These are phyloP conservation scores for Corythaixoides concolor DNA, from an alignment of 2,113 vertebrate species.

Conservation along the genomic window DNA sequence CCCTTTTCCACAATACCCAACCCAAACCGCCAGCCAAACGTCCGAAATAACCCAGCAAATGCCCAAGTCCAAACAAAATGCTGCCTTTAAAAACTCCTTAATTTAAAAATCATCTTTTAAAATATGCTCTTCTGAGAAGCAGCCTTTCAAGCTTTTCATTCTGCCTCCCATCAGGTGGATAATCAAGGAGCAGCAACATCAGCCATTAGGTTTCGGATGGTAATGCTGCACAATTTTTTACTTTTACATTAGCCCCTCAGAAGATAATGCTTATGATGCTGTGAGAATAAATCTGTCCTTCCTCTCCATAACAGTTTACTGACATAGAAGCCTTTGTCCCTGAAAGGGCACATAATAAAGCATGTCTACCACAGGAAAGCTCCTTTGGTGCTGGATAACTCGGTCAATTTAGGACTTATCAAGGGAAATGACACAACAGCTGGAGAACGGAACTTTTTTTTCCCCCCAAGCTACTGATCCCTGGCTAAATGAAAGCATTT, in stretches of 20 bases:
- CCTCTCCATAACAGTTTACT: slow-evolving; percentile 43
- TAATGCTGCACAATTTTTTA: slow-evolving; percentile 43
- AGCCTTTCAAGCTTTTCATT: slow-evolving; percentile 38
- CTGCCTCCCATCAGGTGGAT: not conserved
- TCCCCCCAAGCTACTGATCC: slow-evolving; percentile 56
- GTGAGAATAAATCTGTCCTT: slow-evolving; percentile 63
- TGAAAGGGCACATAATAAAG: slow-evolving; percentile 76
- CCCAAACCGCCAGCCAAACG: not conserved
- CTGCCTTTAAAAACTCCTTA: not conserved
- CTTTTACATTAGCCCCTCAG: slow-evolving; percentile 43
- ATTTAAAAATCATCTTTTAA: slow-evolving; percentile 7
- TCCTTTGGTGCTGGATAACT: slow-evolving; percentile 77
- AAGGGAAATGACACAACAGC: slow-evolving; percentile 81
- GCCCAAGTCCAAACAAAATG: not conserved
- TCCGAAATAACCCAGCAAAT: not conserved
- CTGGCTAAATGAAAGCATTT: slow-evolving; percentile 72
- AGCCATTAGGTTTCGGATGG: not conserved
- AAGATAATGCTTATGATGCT: slow-evolving; percentile 62
- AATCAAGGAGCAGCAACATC: not conserved
- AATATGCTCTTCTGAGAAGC: not conserved
- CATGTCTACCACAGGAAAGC: slow-evolving; percentile 69
- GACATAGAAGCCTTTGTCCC: slow-evolving; percentile 72
- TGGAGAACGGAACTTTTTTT: slow-evolving; percentile 64
- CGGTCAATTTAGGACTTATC: slow-evolving; percentile 81
- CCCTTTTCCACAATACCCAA: not conserved